A percentile compares a stretch with the other conserved stretches of the same genome.
phyloP scores from a whole-genome alignment of 2,113 vertebrate species.

The Tragelaphus buxtoni region DNA sequence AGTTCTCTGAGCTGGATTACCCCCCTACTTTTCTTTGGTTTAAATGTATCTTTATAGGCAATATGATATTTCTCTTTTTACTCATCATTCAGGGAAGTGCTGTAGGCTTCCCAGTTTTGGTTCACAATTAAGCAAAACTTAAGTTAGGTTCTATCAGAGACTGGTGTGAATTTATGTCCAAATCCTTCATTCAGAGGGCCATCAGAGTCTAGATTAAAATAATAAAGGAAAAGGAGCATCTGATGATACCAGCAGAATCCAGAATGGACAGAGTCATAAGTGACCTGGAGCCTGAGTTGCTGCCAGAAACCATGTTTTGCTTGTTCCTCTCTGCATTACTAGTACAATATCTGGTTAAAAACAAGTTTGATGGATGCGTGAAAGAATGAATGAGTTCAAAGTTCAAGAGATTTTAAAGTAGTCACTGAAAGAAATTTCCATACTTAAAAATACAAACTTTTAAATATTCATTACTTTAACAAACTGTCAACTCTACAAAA shows the following conservation, averaged over 20 bases:
- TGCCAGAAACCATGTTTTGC: not conserved
- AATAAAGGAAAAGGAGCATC: not conserved
- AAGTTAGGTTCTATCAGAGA: not conserved
- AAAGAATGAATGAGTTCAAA: conserved; percentile 42
- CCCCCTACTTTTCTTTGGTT: not conserved
- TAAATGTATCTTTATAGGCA: conserved; percentile 1
- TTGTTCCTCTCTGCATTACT: not conserved
- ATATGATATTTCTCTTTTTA: not conserved
- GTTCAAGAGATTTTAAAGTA: conserved; percentile 43
- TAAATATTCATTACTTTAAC: conserved; percentile 52
- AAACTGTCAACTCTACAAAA: conserved; percentile 50
- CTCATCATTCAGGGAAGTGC: not conserved
- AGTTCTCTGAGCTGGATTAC: not conserved
- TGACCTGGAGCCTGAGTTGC: not conserved
- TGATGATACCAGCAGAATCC: not conserved
- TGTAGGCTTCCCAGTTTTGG: not conserved
- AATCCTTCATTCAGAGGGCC: not conserved
- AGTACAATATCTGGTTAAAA: not conserved
- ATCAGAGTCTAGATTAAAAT: not conserved
- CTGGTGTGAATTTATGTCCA: not conserved
- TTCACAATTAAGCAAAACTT: not conserved
- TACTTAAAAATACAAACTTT: conserved; percentile 37
- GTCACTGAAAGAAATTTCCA: conserved; percentile 37
- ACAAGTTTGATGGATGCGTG: not conserved
- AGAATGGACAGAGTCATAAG: not conserved